Conservation (phyloP, 2,113 vertebrate genomes). For the Leptocoma aspasia region DNA sequence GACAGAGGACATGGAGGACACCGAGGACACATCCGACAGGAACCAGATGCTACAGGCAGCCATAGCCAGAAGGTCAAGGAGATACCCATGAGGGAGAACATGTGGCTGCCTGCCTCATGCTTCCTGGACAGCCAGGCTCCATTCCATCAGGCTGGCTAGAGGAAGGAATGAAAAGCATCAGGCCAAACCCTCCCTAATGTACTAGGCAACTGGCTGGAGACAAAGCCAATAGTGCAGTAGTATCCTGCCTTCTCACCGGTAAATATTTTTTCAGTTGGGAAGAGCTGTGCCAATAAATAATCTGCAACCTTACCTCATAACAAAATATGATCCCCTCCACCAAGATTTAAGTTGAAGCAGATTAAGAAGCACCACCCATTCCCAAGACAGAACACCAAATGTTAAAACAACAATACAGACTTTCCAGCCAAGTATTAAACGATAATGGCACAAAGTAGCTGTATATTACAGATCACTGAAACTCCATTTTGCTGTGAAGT, state of each 20-base stretch:
- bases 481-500: not conserved
- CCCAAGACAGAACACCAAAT: slow-evolving; percentile 61
- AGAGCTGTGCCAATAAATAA: slow-evolving; percentile 57
- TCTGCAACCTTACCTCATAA: slow-evolving; percentile 66
- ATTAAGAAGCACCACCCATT: slow-evolving; percentile 60
- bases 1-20: not conserved
- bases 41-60: not conserved
- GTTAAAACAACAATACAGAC: slow-evolving; percentile 53
- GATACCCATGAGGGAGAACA: not conserved
- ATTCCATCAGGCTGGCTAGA: not conserved
- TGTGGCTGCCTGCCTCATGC: not conserved
- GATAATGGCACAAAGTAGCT: not conserved
- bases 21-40: not conserved
- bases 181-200: not conserved
- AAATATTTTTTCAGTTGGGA: slow-evolving; percentile 52
- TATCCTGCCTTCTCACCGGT: not conserved
- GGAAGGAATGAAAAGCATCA: not conserved
- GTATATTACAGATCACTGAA: not conserved
- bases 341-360: slow-evolving; percentile 50
- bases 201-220: not conserved
- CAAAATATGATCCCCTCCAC: slow-evolving; percentile 57
- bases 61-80: not conserved
- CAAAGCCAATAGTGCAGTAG: not conserved
- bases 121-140: not conserved
- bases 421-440: not conserved